phyloP scores from a whole-genome alignment of 2,113 vertebrate species.

The Petaurus breviceps region DNA sequence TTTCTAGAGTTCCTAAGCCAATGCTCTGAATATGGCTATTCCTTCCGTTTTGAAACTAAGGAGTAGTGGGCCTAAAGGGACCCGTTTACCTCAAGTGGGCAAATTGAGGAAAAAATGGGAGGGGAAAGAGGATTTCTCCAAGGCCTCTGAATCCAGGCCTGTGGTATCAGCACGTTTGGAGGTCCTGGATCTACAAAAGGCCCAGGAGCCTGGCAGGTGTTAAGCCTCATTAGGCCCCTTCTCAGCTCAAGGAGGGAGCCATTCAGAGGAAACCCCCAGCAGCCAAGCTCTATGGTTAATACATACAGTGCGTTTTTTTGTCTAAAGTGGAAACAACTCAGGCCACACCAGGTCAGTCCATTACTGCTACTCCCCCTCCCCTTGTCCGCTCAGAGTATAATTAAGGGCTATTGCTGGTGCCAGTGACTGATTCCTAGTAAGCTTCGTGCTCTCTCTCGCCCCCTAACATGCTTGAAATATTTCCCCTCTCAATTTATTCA shows the following conservation, averaged over 20 bases:
- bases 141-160: neutral
- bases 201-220: neutral
- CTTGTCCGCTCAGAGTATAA: neutral
- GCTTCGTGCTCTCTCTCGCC: neutral
- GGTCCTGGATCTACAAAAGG: neutral
- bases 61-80: neutral
- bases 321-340: neutral
- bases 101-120: neutral
- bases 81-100: neutral
- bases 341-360: accelerated
- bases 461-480: neutral
- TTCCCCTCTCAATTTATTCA: constrained; percentile 1
- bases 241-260: neutral
- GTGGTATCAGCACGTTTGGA: neutral
- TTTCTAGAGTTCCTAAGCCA: neutral
- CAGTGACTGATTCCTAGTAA: neutral
- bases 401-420: neutral
- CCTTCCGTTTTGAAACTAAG: neutral
- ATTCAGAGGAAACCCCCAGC: neutral
- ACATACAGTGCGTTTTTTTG: constrained; percentile 30
- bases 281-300: neutral
- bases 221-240: neutral
- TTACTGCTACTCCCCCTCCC: neutral
- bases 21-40: neutral
- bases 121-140: neutral